Evolutionary conservation across 2,113 vertebrate genomes (phyloP).

Genomic region (Salvelinus alpinus): DNA sequence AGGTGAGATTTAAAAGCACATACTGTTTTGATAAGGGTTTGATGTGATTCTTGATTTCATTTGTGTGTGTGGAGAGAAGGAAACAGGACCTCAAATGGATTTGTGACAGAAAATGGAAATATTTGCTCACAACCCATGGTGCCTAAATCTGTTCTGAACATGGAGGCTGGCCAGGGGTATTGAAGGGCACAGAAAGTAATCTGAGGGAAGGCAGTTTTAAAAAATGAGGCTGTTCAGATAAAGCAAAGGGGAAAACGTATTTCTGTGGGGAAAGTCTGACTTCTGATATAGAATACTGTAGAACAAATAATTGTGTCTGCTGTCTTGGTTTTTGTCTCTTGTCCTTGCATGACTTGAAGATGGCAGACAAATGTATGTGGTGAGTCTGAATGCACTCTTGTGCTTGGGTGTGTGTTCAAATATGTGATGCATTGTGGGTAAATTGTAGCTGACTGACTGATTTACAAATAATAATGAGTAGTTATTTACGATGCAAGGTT

Average conservation of each 20-base stretch:
- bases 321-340: background rate
- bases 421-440: too few relatives aligned
- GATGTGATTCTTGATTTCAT: too few relatives aligned
- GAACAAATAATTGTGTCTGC: background rate
- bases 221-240: background rate
- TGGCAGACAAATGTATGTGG: background rate
- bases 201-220: conserved; percentile 3
- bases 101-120: conserved; percentile 27
- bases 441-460: too few relatives aligned
- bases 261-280: too few relatives aligned
- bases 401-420: background rate
- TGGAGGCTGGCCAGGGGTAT: conserved; percentile 7
- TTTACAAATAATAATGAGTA: too few relatives aligned
- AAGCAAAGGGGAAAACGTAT: background rate
- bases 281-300: too few relatives aligned
- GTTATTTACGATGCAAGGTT: too few relatives aligned
- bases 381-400: background rate
- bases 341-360: conserved; percentile 13
- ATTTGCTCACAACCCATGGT: background rate
- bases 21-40: too few relatives aligned
- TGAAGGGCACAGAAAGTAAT: conserved; percentile 23
- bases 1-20: too few relatives aligned
- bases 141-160: conserved; percentile 12
- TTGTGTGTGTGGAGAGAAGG: background rate
- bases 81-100: background rate